Percentiles rank a stretch among this genome's conserved stretches.
These are phyloP conservation scores for Lota lota DNA, from an alignment of 2,113 vertebrate genomes.

Conservation along the genomic window DNA sequence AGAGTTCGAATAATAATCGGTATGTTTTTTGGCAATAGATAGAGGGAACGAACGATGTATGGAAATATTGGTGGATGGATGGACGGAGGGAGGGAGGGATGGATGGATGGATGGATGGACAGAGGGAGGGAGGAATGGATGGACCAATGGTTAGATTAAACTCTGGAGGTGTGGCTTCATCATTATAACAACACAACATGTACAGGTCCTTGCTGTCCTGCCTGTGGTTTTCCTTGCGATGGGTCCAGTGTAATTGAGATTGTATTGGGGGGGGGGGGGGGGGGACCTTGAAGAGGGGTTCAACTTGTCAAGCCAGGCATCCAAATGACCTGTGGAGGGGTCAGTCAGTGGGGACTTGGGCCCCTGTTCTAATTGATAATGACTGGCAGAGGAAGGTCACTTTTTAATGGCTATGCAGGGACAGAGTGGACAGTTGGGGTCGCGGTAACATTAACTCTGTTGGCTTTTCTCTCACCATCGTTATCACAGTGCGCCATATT, in stretches of 20 bases:
- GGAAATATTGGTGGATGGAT: too few relatives aligned
- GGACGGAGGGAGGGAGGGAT: too few relatives aligned
- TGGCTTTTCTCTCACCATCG: slow-evolving; percentile 44
- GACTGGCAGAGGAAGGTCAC: slow-evolving; percentile 12
- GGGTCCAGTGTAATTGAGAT: slow-evolving; percentile 55
- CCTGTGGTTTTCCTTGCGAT: slow-evolving; percentile 24
- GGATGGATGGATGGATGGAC: too few relatives aligned
- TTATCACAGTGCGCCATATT: slow-evolving; percentile 15
- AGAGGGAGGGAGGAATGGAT: too few relatives aligned
- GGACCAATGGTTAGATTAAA: too few relatives aligned
- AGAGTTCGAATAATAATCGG: too few relatives aligned
- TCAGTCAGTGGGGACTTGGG: slow-evolving; percentile 19
- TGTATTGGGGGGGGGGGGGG: too few relatives aligned
- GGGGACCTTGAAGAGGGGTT: slow-evolving; percentile 38
- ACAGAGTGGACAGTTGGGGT: slow-evolving; percentile 19
- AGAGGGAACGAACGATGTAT: too few relatives aligned
- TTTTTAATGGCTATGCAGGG: slow-evolving; percentile 9
- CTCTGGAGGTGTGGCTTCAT: too few relatives aligned
- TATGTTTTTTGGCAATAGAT: too few relatives aligned
- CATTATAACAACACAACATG: too few relatives aligned
- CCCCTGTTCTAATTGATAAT: too few relatives aligned
- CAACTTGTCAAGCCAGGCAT: slow-evolving; percentile 58
- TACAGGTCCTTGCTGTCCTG: slow-evolving; percentile 3
- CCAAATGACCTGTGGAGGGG: slow-evolving; percentile 46
- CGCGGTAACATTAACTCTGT: slow-evolving; percentile 27